phyloP scores from a whole-genome alignment of 1,140 invertebrate species.

The Halictus rubicundus region DNA sequence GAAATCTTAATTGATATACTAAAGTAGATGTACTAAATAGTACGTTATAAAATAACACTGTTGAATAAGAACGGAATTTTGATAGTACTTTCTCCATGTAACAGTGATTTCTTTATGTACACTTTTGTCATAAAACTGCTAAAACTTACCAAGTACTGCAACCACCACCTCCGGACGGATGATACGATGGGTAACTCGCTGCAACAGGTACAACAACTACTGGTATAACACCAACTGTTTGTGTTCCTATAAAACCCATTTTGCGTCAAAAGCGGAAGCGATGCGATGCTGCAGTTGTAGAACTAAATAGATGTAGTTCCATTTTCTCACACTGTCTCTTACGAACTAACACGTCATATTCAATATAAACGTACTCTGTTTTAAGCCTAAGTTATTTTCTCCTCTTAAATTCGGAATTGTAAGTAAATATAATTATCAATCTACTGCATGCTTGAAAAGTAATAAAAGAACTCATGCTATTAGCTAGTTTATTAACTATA shows the following conservation, averaged over 20 bases:
- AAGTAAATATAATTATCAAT: background rate
- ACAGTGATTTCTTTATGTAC: no score
- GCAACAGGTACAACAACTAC: conserved; percentile 31
- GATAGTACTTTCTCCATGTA: no score
- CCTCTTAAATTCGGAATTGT: background rate
- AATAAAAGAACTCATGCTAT: background rate
- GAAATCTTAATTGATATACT: no score
- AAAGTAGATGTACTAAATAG: no score
- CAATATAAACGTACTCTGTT: background rate
- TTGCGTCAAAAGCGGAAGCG: conserved; percentile 27
- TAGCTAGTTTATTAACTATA: background rate
- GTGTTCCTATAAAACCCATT: conserved; percentile 19
- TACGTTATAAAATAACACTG: no score
- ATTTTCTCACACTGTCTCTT: background rate
- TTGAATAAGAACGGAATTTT: no score
- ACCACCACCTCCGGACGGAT: conserved; percentile 22
- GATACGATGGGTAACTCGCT: conserved; percentile 3
- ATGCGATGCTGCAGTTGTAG: background rate
- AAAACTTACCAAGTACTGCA: conserved; percentile 28
- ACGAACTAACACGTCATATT: background rate
- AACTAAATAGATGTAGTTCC: background rate
- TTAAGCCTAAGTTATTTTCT: background rate
- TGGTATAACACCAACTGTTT: background rate
- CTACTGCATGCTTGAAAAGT: background rate
- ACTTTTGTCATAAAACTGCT: no score